Percentiles rank a stretch among this genome's conserved stretches.
Evolutionary conservation across 2,888 invertebrate species (phyloP).

Genomic region (Athalia cordata): DNA sequence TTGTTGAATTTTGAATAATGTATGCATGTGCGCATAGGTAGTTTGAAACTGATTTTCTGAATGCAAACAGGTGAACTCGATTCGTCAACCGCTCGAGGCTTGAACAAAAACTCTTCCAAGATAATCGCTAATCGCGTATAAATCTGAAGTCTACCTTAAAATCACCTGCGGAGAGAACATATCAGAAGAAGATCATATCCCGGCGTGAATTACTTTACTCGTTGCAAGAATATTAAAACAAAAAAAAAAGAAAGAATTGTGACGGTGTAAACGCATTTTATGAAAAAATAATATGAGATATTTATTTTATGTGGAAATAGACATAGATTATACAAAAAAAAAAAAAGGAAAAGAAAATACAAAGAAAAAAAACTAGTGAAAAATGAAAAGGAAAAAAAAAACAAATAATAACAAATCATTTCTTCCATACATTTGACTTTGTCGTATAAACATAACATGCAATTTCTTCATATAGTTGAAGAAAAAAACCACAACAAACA

Average conservation of each 20-base stretch:
- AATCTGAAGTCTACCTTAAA: background rate
- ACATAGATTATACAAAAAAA: constrained; percentile 54
- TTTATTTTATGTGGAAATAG: constrained; percentile 66
- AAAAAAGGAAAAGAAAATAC: constrained; percentile 44
- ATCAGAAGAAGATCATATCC: constrained; percentile 32
- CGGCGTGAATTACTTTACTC: background rate
- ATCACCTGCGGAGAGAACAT: constrained; percentile 24
- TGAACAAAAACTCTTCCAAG: constrained; percentile 19
- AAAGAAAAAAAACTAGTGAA: constrained; percentile 55
- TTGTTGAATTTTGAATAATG: constrained; percentile 60
- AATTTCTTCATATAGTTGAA: constrained; percentile 29
- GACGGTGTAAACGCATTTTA: constrained; percentile 11
- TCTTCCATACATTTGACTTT: constrained; percentile 64
- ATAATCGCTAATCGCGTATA: constrained; percentile 21
- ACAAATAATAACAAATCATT: constrained; percentile 59
- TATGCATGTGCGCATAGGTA: background rate
- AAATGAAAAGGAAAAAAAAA: constrained; percentile 47
- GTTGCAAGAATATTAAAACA: constrained; percentile 38
- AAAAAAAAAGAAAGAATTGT: constrained; percentile 26
- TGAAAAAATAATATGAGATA: constrained; percentile 55
- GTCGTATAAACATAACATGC: constrained; percentile 47
- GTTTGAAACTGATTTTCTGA: constrained; percentile 45
- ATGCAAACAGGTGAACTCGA: constrained; percentile 22
- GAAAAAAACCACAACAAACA: constrained; percentile 8
- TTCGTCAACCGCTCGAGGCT: constrained; percentile 7